Base-by-base conservation (phyloP, 2,888 invertebrate species). In the Drosophila paranaensis region DNA sequence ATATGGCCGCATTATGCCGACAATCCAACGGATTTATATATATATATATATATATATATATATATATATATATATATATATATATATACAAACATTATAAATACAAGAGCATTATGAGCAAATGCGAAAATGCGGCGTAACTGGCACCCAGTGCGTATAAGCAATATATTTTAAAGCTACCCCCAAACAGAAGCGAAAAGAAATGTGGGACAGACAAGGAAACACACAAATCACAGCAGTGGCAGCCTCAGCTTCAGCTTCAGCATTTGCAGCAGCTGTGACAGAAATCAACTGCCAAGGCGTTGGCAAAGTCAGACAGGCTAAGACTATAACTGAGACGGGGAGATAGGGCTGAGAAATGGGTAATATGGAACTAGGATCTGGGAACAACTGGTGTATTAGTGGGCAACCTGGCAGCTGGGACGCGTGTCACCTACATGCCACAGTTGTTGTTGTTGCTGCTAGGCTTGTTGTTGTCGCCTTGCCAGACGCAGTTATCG, bases 281-380 rank as follows among this genome's bases (percentile, higher is more conserved):
- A 83, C 87, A 83, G 87, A 83, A 83, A 88, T 88, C 89, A 83
- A 86, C 87, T 88, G 84, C 69, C 89, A 83, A 81, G 81, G 74
- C 71, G 69, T 62, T 86, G 84, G 68, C 72, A 66, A 72, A 86
- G 58, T 70, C 71, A 63, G 56, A 66, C 65, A 77, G 61, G 50
- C 77, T 65, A 56, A 66, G 67, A 65, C 65, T 57, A 55, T 50
- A 69, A 69, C 61, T 79, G 73, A 39, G 65, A 61, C 33, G n/a
- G 56, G 40, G 60, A 74, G 48, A 48, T 37, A 5, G 54, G 27
- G 43, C 25, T 45, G 50, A 48, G 45, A 10, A 27, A 45, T 30
- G 53, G 51, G n/a, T n/a, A 51, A 51, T 55, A 40, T 40, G 55
- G 54, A 27, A 40, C 39, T 40, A 6, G 55, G 6, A 20, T 33